Evolutionary conservation across 2,113 vertebrate genomes (phyloP).

Genomic region (Odontesthes bonariensis): DNA sequence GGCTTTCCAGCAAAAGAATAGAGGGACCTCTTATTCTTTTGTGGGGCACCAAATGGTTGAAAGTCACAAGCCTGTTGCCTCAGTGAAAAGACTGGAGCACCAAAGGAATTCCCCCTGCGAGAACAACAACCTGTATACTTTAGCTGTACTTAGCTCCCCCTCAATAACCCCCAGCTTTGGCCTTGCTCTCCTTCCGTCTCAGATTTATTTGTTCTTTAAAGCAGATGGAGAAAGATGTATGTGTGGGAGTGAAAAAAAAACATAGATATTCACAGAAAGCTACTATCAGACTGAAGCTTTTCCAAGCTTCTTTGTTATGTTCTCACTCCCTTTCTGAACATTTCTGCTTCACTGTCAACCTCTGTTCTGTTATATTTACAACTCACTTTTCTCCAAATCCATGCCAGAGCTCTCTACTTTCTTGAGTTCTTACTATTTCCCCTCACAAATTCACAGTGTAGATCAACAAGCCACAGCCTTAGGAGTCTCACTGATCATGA

Average conservation of each 20-base stretch:
- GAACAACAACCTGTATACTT: constrained; percentile 77
- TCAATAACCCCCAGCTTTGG: constrained; percentile 30
- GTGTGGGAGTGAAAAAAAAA: constrained; percentile 34
- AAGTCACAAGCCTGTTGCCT: constrained; percentile 79
- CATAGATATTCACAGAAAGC: constrained; percentile 46
- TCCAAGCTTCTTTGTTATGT: not conserved
- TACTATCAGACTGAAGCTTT: constrained; percentile 2
- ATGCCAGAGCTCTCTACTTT: constrained; percentile 4
- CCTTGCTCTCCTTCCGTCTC: constrained; percentile 54
- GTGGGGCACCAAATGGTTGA: constrained; percentile 67
- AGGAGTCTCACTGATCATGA: constrained; percentile 11
- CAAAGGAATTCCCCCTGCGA: constrained; percentile 76
- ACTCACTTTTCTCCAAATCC: not conserved
- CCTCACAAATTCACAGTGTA: not conserved
- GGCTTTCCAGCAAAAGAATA: constrained; percentile 48
- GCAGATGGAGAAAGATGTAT: constrained; percentile 33
- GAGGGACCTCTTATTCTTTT: constrained; percentile 68
- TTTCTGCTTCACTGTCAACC: constrained; percentile 19
- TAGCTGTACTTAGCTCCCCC: constrained; percentile 50
- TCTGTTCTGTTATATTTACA: constrained; percentile 1
- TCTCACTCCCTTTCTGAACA: not conserved
- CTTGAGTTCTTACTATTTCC: not conserved
- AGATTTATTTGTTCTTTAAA: constrained; percentile 71
- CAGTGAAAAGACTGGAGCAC: constrained; percentile 78
- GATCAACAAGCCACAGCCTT: constrained; percentile 14